A percentile compares a stretch with the other conserved stretches of the same genome.
Evolutionary conservation across 2,888 invertebrate species (phyloP).

Genomic region (Polia nebulosa): DNA sequence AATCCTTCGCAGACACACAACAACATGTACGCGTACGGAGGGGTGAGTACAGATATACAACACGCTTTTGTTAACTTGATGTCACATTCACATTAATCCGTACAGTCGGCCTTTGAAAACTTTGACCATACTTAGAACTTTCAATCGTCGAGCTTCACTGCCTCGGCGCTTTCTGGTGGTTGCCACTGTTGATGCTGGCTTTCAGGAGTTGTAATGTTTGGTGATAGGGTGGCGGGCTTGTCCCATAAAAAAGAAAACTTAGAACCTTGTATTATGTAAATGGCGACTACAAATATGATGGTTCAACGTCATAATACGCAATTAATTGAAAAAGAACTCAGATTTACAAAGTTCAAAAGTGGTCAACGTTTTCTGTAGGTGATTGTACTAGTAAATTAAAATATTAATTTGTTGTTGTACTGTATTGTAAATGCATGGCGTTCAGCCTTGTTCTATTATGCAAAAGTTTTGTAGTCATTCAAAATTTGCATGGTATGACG

Average conservation of each 20-base stretch:
- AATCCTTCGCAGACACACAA: slow-evolving; percentile 99
- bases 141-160: neutral
- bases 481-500: slow-evolving; percentile 68
- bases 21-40: slow-evolving; percentile 99
- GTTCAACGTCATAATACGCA: neutral
- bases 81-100: slow-evolving; percentile 18
- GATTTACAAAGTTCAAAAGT: slow-evolving; percentile 13
- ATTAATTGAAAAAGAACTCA: neutral
- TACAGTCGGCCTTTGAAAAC: slow-evolving; percentile 21
- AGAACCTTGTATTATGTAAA: no score
- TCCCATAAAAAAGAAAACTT: neutral
- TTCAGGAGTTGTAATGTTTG: neutral
- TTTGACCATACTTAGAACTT: slow-evolving; percentile 16
- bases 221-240: neutral
- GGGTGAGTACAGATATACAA: slow-evolving; percentile 93
- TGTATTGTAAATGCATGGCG: slow-evolving; percentile 61
- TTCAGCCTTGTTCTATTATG: slow-evolving; percentile 47
- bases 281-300: neutral
- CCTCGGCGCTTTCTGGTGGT: neutral
- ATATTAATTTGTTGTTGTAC: slow-evolving; percentile 49
- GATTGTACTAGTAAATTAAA: slow-evolving; percentile 34
- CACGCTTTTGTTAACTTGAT: slow-evolving; percentile 21
- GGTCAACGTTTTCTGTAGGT: slow-evolving; percentile 13
- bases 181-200: neutral
- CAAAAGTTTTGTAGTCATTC: slow-evolving; percentile 33